A percentile compares a stretch with the other conserved stretches of the same genome.
Conservation (phyloP, 2,888 invertebrate genomes). For the Machimus atricapillus region DNA sequence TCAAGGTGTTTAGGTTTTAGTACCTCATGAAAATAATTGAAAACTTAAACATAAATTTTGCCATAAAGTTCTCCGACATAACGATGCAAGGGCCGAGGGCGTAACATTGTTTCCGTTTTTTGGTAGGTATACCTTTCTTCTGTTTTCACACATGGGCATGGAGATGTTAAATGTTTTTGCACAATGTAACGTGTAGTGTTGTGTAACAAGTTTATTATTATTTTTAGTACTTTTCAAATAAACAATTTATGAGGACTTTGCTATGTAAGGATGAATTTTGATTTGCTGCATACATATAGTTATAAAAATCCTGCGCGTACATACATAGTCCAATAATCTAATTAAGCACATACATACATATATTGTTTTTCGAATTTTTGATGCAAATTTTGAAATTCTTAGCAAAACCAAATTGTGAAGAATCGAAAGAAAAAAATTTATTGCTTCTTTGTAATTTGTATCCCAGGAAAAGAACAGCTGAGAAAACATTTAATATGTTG, state of each 20-base stretch:
- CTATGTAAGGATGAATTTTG: background rate
- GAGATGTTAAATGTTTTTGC: background rate
- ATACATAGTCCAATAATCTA: too few relatives aligned
- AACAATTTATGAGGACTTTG: background rate
- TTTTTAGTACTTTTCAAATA: background rate
- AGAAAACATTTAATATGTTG: too few relatives aligned
- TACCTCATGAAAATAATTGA: background rate
- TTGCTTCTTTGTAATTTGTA: too few relatives aligned
- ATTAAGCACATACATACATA: too few relatives aligned
- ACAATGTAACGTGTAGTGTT: background rate
- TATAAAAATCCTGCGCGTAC: background rate
- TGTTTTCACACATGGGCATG: background rate
- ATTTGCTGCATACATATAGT: background rate
- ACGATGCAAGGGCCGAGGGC: background rate
- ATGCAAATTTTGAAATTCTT: too few relatives aligned
- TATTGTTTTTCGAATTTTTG: too few relatives aligned
- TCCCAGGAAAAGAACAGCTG: too few relatives aligned
- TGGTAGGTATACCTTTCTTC: background rate
- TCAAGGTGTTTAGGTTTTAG: background rate
- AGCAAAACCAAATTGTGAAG: too few relatives aligned
- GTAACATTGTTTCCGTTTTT: background rate
- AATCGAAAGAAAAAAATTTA: too few relatives aligned
- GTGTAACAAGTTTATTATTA: background rate
- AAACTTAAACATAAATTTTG: background rate
- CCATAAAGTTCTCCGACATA: background rate